phyloP scores from a whole-genome alignment of 2,113 vertebrate species.

The Ciconia boyciana region DNA sequence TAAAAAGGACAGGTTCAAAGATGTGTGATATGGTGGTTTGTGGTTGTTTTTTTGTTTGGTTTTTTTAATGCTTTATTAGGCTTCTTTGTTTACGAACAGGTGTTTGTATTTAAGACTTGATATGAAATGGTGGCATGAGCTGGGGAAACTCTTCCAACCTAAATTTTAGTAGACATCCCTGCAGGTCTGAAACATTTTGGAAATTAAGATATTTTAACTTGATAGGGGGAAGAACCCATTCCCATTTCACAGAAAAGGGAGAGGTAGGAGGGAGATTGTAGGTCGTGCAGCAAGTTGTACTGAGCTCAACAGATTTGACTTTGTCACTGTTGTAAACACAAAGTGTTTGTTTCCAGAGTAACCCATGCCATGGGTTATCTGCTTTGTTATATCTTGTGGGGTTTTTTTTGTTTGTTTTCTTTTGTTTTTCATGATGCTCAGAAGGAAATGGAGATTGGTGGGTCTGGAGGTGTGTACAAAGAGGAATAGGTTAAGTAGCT shows the following conservation, averaged over 20 bases:
- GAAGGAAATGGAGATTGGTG: background rate
- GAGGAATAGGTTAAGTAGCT: background rate
- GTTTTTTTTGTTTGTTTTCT: background rate
- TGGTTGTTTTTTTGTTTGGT: background rate
- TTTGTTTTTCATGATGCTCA: no score
- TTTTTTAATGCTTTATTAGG: background rate
- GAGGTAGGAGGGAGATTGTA: background rate
- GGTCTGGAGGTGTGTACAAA: background rate
- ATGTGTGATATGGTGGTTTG: background rate
- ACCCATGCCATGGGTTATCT: background rate
- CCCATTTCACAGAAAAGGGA: background rate
- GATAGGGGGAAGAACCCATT: rapidly evolving
- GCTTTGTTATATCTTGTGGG: background rate
- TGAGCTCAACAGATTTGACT: background rate
- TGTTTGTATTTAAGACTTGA: background rate
- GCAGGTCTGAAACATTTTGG: background rate
- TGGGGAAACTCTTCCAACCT: background rate
- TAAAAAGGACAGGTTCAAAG: background rate
- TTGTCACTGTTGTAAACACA: background rate
- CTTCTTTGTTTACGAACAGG: background rate
- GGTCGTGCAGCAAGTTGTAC: background rate
- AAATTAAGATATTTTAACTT: background rate
- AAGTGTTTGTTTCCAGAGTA: background rate
- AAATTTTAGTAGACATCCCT: background rate
- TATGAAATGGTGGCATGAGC: background rate